Conservation (phyloP, 2,888 invertebrate genomes). For the Biston stratarius region DNA sequence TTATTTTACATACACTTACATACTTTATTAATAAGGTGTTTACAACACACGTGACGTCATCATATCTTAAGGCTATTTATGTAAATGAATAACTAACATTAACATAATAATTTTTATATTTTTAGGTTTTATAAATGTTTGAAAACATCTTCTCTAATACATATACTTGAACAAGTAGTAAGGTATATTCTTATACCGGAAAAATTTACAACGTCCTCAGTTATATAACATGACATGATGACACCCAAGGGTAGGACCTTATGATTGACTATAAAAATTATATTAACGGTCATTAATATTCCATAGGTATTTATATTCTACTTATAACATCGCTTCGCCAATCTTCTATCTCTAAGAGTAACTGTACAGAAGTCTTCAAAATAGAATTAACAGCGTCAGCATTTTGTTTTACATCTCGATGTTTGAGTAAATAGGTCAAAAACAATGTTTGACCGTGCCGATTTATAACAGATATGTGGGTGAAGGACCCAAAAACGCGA, state of each 20-base stretch:
- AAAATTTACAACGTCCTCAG: constrained; percentile 6
- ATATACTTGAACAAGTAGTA: neutral
- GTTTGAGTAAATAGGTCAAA: constrained; percentile 28
- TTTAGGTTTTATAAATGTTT: neutral
- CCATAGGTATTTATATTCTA: neutral
- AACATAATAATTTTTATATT: no score
- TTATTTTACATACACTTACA: constrained; percentile 4
- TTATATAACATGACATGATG: constrained; percentile 2
- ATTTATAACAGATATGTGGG: constrained; percentile 24
- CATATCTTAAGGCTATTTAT: neutral
- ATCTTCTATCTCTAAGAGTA: no score
- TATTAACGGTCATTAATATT: constrained; percentile 21
- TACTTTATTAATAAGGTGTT: constrained; percentile 7
- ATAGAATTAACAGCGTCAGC: neutral
- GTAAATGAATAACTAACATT: no score
- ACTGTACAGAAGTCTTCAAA: neutral
- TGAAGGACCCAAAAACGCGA: constrained; percentile 33
- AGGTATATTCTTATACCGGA: constrained; percentile 4
- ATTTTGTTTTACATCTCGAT: constrained; percentile 7
- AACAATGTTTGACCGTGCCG: constrained; percentile 20
- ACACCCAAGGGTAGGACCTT: constrained; percentile 21
- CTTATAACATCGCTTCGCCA: neutral
- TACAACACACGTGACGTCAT: constrained; percentile 1
- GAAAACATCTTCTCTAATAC: no score
- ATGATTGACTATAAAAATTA: constrained; percentile 3